Evolutionary conservation across 2,888 invertebrate species (phyloP).

Genomic region (Pristionchus arcanus): DNA sequence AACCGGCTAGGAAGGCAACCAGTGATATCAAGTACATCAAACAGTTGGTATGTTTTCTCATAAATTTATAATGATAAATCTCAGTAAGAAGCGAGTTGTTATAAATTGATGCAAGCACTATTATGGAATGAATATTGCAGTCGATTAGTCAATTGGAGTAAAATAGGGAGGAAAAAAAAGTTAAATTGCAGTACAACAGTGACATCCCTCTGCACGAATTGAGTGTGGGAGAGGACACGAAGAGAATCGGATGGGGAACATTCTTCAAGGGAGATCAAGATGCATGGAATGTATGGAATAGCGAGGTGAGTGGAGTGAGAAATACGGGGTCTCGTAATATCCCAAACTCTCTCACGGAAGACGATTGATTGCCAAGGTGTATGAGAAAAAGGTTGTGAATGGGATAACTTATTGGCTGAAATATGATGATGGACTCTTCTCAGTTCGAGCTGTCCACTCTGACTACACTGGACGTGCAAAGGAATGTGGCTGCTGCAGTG

Average conservation of each 20-base stretch:
- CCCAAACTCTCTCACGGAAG: too few relatives aligned
- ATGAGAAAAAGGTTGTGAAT: too few relatives aligned
- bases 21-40: slow-evolving; percentile 44
- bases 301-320: not conserved
- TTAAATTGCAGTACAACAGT: slow-evolving; percentile 41
- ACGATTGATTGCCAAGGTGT: too few relatives aligned
- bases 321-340: too few relatives aligned
- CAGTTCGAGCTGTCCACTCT: slow-evolving; percentile 12
- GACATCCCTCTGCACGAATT: slow-evolving; percentile 34
- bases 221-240: slow-evolving; percentile 20
- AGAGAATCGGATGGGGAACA: slow-evolving; percentile 45
- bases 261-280: slow-evolving; percentile 38
- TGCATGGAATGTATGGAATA: slow-evolving; percentile 48
- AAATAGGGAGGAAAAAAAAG: not conserved
- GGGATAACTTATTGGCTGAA: too few relatives aligned
- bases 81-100: too few relatives aligned
- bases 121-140: too few relatives aligned
- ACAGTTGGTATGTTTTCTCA: slow-evolving; percentile 28
- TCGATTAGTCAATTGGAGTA: not conserved
- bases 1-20: slow-evolving; percentile 23
- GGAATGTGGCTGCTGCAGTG: slow-evolving; percentile 52
- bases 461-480: slow-evolving; percentile 49
- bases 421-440: not conserved
- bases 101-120: too few relatives aligned
- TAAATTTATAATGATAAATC: too few relatives aligned